Conservation (phyloP, 2,888 invertebrate species). For the Nomada hirtipes region DNA sequence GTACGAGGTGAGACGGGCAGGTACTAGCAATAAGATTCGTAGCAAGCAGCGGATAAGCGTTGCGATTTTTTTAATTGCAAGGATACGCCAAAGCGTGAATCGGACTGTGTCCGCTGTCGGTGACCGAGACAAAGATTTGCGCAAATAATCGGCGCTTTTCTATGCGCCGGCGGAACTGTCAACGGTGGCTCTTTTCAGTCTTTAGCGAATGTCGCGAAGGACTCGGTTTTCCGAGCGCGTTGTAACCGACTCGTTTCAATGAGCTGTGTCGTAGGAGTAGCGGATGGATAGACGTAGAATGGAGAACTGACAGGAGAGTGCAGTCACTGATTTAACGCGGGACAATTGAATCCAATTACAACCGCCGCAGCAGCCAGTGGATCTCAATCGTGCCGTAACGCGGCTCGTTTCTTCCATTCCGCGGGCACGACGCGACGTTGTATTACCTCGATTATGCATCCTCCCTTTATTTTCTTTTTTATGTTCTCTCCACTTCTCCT, state of each 20-base stretch:
- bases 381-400: slow-evolving; percentile 74
- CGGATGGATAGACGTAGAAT: slow-evolving; percentile 78
- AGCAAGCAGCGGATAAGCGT: neutral
- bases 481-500: neutral
- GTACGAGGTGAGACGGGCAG: no score
- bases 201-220: slow-evolving; percentile 60
- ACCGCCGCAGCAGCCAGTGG: slow-evolving; percentile 78
- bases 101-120: slow-evolving; percentile 4
- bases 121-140: slow-evolving; percentile 49
- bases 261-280: slow-evolving; percentile 78
- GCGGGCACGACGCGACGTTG: slow-evolving; percentile 9
- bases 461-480: neutral
- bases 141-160: slow-evolving; percentile 62
- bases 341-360: slow-evolving; percentile 85
- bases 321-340: slow-evolving; percentile 84
- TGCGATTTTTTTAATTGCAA: slow-evolving; percentile 40
- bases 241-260: slow-evolving; percentile 77
- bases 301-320: slow-evolving; percentile 76
- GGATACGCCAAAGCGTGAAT: slow-evolving; percentile 18
- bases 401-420: slow-evolving; percentile 54
- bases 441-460: slow-evolving; percentile 30
- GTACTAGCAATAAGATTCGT: neutral
- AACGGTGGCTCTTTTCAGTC: slow-evolving; percentile 63
- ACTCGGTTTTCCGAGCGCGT: slow-evolving; percentile 71
- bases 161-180: slow-evolving; percentile 35